Conservation (phyloP, 2,113 vertebrate genomes). For the Chloropsis cyanopogon region DNA sequence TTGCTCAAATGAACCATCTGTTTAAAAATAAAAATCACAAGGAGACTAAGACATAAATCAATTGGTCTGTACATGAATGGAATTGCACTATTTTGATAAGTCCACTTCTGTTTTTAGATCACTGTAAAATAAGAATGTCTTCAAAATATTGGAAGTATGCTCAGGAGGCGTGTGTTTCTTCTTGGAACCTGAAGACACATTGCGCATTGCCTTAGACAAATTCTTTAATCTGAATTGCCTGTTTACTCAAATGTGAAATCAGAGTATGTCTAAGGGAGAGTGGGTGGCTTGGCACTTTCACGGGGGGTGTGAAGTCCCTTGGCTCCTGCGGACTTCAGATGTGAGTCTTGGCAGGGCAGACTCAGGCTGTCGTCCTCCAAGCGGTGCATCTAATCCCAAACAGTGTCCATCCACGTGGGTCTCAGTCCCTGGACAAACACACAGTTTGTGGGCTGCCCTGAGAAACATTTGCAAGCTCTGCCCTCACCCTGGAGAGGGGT, state of each 20-base stretch:
- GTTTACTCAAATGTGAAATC: background rate
- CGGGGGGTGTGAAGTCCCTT: background rate
- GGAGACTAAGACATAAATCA: background rate
- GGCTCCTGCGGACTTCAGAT: background rate
- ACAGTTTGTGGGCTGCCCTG: background rate
- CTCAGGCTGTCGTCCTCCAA: background rate
- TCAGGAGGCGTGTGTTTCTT: background rate
- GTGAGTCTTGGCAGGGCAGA: background rate
- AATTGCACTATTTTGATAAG: slow-evolving; percentile 9
- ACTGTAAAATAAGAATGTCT: background rate
- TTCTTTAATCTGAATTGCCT: background rate
- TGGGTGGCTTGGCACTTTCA: background rate
- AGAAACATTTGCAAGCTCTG: background rate
- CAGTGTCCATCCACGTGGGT: background rate
- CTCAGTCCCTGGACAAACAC: background rate
- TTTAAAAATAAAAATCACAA: slow-evolving; percentile 4
- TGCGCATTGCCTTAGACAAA: background rate
- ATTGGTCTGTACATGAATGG: background rate
- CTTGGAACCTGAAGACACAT: background rate
- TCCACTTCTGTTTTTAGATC: slow-evolving; percentile 35
- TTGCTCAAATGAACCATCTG: slow-evolving; percentile 47
- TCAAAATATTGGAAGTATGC: background rate
- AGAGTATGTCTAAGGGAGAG: background rate
- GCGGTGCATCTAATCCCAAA: accelerated
- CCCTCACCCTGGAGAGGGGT: background rate